A percentile compares a stretch with the other conserved stretches of the same genome.
Conservation (phyloP, 2,113 vertebrate genomes). For the Hemicordylus capensis region DNA sequence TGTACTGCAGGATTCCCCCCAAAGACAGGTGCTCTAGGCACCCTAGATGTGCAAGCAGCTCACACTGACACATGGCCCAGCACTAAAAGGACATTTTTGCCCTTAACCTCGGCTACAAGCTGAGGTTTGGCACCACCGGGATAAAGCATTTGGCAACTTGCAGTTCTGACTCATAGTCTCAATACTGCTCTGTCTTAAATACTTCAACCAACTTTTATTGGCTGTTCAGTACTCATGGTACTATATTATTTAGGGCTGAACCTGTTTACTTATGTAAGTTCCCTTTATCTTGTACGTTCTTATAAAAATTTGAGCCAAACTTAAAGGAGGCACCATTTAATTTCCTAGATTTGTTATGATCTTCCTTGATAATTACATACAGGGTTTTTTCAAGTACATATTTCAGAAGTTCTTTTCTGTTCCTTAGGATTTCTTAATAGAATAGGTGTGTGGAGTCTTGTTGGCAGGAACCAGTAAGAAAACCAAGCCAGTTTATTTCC, state of each 20-base stretch:
- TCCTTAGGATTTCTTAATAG: not conserved
- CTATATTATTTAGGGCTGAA: not conserved
- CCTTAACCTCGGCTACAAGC: too few relatives aligned
- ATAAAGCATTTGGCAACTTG: not conserved
- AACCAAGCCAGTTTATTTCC: not conserved
- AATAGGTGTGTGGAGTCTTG: not conserved
- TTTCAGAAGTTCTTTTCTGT: not conserved
- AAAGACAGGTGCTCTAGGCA: too few relatives aligned
- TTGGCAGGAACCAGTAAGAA: not conserved
- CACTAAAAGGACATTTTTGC: too few relatives aligned
- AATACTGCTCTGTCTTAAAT: not conserved
- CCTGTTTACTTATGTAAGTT: not conserved
- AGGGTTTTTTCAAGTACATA: not conserved
- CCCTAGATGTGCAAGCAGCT: too few relatives aligned
- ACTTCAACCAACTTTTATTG: not conserved
- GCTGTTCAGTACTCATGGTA: not conserved
- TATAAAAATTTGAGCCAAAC: not conserved
- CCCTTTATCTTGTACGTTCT: not conserved
- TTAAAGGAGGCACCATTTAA: not conserved
- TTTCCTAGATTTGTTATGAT: not conserved
- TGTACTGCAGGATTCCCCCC: too few relatives aligned
- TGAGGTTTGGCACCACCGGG: too few relatives aligned
- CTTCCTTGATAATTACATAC: not conserved
- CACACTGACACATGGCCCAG: too few relatives aligned
- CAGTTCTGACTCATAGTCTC: not conserved